These are phyloP conservation scores for Metopolophium dirhodum DNA, from an alignment of 1,140 invertebrate species.

Conservation along the genomic window DNA sequence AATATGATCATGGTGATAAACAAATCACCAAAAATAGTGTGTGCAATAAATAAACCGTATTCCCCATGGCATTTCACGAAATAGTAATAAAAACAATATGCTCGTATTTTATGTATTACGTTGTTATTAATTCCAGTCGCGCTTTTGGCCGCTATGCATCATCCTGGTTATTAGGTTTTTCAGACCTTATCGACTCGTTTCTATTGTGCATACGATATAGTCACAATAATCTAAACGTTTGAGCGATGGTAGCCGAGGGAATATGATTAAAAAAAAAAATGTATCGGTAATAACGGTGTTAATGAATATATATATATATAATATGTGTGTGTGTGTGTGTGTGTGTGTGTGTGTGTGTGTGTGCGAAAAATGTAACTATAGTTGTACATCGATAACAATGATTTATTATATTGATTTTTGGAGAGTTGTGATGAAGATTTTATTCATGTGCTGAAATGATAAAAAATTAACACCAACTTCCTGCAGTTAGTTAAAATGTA, in stretches of 20 bases:
- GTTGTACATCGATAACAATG: too few species aligned
- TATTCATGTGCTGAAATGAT: not conserved
- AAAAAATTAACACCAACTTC: not conserved
- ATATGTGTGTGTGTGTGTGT: too few species aligned
- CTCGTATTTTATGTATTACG: constrained; percentile 53
- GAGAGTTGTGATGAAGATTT: not conserved
- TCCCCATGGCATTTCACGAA: constrained; percentile 14
- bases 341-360: too few species aligned
- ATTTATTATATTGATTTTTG: too few species aligned
- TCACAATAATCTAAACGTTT: not conserved
- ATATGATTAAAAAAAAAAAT: not conserved
- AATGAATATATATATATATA: not conserved
- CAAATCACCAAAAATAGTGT: constrained; percentile 36
- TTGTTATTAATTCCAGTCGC: constrained; percentile 46
- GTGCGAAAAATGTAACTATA: too few species aligned
- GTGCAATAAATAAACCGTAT: constrained; percentile 44
- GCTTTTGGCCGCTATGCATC: constrained; percentile 25
- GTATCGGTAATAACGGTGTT: not conserved
- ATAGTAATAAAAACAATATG: constrained; percentile 53
- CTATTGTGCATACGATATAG: not conserved
- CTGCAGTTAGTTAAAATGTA: not conserved
- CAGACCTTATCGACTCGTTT: not conserved
- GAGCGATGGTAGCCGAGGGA: not conserved
- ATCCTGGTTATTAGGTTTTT: constrained; percentile 32
- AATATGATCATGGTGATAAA: constrained; percentile 43